Evolutionary conservation across 2,888 invertebrate species (phyloP).

Genomic region (Phaonia tiefii): DNA sequence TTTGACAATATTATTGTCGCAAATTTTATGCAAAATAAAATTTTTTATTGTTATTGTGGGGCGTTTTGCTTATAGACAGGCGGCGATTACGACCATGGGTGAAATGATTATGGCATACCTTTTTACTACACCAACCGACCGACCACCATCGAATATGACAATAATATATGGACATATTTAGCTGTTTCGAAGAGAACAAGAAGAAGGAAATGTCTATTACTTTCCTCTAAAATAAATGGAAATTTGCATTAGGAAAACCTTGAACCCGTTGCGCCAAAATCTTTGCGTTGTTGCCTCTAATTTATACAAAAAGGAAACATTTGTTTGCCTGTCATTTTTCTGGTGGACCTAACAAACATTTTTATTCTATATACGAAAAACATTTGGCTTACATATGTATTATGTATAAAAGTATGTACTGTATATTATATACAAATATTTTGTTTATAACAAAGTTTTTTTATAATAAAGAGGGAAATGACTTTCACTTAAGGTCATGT

Average conservation of each 20-base stretch:
- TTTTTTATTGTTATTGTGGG: too few species aligned
- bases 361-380: not conserved
- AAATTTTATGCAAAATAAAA: too few species aligned
- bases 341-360: constrained; percentile 12
- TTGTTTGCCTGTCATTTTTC: not conserved
- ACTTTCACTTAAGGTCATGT: constrained; percentile 66
- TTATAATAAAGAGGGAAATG: constrained; percentile 55
- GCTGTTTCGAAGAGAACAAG: too few species aligned
- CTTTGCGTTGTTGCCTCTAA: too few species aligned
- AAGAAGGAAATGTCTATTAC: too few species aligned
- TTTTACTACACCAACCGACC: too few species aligned
- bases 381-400: not conserved
- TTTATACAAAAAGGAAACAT: not conserved
- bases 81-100: too few species aligned
- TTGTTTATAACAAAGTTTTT: not conserved
- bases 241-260: constrained; percentile 26
- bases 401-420: not conserved
- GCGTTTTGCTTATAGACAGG: too few species aligned
- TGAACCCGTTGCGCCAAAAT: constrained; percentile 52
- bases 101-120: too few species aligned
- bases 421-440: not conserved
- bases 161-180: too few species aligned
- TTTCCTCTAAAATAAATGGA: not conserved
- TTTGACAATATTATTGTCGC: too few species aligned
- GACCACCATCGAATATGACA: too few species aligned